phyloP scores from a whole-genome alignment of 2,888 invertebrate genomes.

The Drosophila seclusa region DNA sequence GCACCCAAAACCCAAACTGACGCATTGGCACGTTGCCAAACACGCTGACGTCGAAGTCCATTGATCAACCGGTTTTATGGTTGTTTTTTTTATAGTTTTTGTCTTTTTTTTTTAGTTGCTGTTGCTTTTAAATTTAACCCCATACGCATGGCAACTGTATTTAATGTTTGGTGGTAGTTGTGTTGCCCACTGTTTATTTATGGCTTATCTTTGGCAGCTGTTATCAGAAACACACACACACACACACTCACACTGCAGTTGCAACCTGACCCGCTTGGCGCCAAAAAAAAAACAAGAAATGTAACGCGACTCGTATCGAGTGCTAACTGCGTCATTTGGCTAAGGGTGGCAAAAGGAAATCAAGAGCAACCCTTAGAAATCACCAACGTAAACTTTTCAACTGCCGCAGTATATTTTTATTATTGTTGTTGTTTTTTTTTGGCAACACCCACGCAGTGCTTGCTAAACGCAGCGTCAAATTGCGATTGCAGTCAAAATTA shows the following conservation, averaged over 20 bases:
- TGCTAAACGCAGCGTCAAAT: constrained; percentile 65
- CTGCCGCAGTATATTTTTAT: constrained; percentile 4
- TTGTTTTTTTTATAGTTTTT: background rate
- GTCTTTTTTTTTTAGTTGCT: constrained; percentile 5
- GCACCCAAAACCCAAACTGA: background rate
- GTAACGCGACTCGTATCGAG: constrained; percentile 29
- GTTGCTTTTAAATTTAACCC: constrained; percentile 6
- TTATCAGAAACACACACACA: constrained; percentile 37
- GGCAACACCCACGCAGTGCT: constrained; percentile 55
- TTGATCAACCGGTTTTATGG: constrained; percentile 47
- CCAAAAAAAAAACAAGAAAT: constrained; percentile 21
- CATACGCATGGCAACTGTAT: constrained; percentile 35
- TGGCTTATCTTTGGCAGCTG: constrained; percentile 48
- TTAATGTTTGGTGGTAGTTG: constrained; percentile 21
- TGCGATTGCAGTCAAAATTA: constrained; percentile 70
- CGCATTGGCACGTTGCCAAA: constrained; percentile 31
- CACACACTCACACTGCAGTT: constrained; percentile 24
- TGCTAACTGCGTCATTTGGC: constrained; percentile 38
- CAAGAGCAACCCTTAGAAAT: constrained; percentile 15
- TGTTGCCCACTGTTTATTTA: constrained; percentile 36
- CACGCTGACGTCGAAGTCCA: constrained; percentile 28
- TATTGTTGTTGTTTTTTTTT: constrained; percentile 13
- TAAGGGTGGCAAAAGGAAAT: constrained; percentile 16
- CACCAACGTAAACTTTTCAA: constrained; percentile 2
- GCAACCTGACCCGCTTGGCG: constrained; percentile 35